phyloP scores from a whole-genome alignment of 2,888 invertebrate species.

The Liopterus haemorrhoidalis region DNA sequence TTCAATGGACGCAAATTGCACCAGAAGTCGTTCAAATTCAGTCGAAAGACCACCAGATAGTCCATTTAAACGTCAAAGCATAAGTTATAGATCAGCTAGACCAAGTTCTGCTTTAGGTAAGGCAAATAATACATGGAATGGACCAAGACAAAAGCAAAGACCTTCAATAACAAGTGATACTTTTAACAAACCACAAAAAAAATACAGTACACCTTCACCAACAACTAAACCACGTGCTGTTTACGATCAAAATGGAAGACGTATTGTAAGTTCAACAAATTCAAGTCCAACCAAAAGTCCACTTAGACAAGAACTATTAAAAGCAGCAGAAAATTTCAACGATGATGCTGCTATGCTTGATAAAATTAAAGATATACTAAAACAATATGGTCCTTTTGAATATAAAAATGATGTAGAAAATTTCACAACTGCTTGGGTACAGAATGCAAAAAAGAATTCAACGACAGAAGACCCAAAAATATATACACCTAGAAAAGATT shows the following conservation, averaged over 20 bases:
- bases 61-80: constrained; percentile 42
- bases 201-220: constrained; percentile 49
- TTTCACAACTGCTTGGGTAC: constrained; percentile 67
- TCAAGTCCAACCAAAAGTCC: constrained; percentile 62
- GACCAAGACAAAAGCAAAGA: constrained; percentile 50
- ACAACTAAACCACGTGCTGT: constrained; percentile 41
- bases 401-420: constrained; percentile 60
- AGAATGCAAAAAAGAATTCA: constrained; percentile 56
- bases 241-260: constrained; percentile 48
- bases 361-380: constrained; percentile 67
- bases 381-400: constrained; percentile 54
- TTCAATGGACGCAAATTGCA: constrained; percentile 39
- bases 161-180: constrained; percentile 58
- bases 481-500: constrained; percentile 50
- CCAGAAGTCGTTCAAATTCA: constrained; percentile 45
- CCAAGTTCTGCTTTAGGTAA: constrained; percentile 41
- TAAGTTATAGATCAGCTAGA: constrained; percentile 44
- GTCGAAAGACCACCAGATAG: constrained; percentile 41
- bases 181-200: constrained; percentile 45
- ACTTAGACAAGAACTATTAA: constrained; percentile 63
- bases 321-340: constrained; percentile 64
- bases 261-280: constrained; percentile 51
- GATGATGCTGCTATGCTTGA: constrained; percentile 68
- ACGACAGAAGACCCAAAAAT: constrained; percentile 18
- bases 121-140: constrained; percentile 69